Percentiles rank a stretch among this genome's conserved stretches.
phyloP scores from a whole-genome alignment of 1,140 invertebrate species.

The Orussus abietinus region DNA sequence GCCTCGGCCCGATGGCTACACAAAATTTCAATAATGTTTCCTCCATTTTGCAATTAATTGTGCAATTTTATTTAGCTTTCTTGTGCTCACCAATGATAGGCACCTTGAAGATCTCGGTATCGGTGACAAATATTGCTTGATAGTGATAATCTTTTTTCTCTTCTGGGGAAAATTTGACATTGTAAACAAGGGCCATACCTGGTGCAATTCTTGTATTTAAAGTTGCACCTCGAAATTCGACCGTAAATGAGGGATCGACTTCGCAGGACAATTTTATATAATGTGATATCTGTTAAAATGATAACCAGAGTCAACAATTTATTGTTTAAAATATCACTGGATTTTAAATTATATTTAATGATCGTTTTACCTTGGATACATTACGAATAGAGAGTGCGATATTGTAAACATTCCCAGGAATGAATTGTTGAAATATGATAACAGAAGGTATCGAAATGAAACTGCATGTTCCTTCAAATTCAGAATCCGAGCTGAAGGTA shows the following conservation, averaged over 20 bases:
- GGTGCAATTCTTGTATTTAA: conserved; percentile 39
- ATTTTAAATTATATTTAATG: no score
- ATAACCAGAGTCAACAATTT: conserved; percentile 2
- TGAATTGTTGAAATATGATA: conserved; percentile 50
- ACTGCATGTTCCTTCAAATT: neutral
- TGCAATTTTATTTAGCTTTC: conserved; percentile 17
- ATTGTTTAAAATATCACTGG: no score
- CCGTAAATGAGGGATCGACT: conserved; percentile 31
- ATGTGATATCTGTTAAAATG: conserved; percentile 29
- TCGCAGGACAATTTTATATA: conserved; percentile 28
- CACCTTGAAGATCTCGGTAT: conserved; percentile 29
- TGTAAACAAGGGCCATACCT: conserved; percentile 39
- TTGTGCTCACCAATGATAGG: conserved; percentile 35
- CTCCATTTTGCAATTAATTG: neutral
- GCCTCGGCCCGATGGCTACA: conserved; percentile 45
- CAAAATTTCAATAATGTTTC: no score
- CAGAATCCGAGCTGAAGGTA: neutral
- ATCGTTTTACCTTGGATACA: conserved; percentile 34
- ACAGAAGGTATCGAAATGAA: conserved; percentile 40
- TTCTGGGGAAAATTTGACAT: conserved; percentile 38
- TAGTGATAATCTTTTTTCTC: conserved; percentile 40
- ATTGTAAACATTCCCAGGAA: conserved; percentile 30
- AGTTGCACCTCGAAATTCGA: conserved; percentile 30
- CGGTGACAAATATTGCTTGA: conserved; percentile 33
- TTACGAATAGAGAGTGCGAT: conserved; percentile 42